Evolutionary conservation across 2,888 invertebrate species (phyloP), one percentile per base, ranked within the genome.

Genomic region (Yponomeuta sedellus): DNA sequence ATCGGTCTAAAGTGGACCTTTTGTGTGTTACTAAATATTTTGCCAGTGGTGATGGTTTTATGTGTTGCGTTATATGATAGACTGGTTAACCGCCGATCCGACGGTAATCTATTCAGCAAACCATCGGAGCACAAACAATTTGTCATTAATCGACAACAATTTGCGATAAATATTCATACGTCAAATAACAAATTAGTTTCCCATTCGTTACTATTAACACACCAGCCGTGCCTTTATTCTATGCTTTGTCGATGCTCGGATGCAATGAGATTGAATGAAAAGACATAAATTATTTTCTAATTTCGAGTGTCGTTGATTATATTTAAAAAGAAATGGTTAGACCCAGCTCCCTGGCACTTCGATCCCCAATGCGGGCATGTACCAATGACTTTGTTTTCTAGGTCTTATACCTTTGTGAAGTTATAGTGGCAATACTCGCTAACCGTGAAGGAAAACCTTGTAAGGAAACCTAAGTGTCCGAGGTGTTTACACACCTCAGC

Each of bases 171-270:
- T 84, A 80, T 58, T 68, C 61, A 79, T 82, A 77, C 82, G 72
- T 81, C 81, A 73, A 76, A 74, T 75, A 76, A 77, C 77, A 80
- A 86, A 86, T 86, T 86, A 83, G 78, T 82, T 76, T 77, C 74
- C 80, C 80, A 85, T 88, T 87, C 85, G 85, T 88, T 86, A 86
- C 81, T 74, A 77, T 80, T 83, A 64, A 64, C 67, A 67, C 85
- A 79, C 73, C 74, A 73, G 72, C 71, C 69, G 66, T 66, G 70
- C 70, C 71, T 73, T 72, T 69, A 72, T 73, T 72, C 68, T 52
- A 52, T 52, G 70, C 72, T 71, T 73, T 76, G 77, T 78, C 72
- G 64, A 57, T 57, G 68, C 44, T 1, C 5, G 5, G 44, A 52
- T 52, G 44, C 12, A 52, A 52, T 64, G 34, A 52, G 58, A 62